Conservation (phyloP, 2,797 vertebrate species). For the Thripadectes ignobilis region DNA sequence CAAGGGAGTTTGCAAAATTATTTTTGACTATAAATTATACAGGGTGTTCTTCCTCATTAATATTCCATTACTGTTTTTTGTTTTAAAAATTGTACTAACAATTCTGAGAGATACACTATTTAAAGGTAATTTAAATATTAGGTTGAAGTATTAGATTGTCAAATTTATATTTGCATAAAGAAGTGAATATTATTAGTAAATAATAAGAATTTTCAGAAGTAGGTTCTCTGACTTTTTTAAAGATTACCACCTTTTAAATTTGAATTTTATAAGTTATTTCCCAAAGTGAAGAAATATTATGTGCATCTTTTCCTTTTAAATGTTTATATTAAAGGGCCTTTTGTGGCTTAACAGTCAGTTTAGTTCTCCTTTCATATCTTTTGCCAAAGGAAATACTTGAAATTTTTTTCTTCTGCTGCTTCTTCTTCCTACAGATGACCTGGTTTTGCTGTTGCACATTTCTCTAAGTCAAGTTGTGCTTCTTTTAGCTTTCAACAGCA, state of each 20-base stretch:
- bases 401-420: background rate
- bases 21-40: background rate
- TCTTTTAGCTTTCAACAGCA: background rate
- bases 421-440: background rate
- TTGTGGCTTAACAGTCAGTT: background rate
- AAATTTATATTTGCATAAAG: background rate
- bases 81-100: background rate
- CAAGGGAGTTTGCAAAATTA: background rate
- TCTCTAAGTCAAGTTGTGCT: background rate
- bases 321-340: background rate
- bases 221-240: background rate
- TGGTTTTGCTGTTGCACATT: background rate
- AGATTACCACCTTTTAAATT: background rate
- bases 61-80: background rate
- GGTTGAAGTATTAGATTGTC: background rate
- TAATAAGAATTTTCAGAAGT: background rate
- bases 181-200: background rate
- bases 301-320: background rate
- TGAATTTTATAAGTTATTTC: background rate
- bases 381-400: conserved; percentile 1
- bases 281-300: background rate
- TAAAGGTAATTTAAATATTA: background rate
- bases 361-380: background rate
- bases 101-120: background rate
- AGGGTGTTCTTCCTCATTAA: background rate